Percentiles rank a stretch among this genome's conserved stretches.
Conservation (phyloP, 2,888 invertebrate species). For the Apotomis betuletana region DNA sequence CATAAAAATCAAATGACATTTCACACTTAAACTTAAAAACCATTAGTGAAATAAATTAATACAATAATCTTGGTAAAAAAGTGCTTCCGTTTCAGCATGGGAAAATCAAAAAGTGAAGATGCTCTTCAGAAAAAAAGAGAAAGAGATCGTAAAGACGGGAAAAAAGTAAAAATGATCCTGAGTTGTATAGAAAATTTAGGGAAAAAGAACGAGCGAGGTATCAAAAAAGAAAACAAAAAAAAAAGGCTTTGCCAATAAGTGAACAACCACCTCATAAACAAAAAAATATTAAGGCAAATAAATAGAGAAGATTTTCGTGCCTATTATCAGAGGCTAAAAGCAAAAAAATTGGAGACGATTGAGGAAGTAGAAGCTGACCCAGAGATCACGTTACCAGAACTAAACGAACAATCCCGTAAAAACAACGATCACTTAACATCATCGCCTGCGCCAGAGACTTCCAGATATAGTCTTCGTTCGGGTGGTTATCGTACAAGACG, state of each 20-base stretch:
- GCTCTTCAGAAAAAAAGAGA: conserved; percentile 15
- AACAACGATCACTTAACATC: neutral
- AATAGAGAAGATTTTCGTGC: conserved; percentile 21
- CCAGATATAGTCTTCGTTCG: conserved; percentile 10
- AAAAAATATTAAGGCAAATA: conserved; percentile 12
- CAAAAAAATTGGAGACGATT: conserved; percentile 6
- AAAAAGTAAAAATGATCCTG: conserved; percentile 22
- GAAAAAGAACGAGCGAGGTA: conserved; percentile 14
- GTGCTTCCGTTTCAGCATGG: neutral
- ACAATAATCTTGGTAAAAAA: no score
- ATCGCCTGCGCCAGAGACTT: conserved; percentile 1
- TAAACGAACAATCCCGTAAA: neutral
- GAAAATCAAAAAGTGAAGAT: neutral
- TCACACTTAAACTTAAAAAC: no score
- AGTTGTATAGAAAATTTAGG: conserved; percentile 6
- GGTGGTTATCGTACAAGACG: neutral
- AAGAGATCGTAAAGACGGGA: conserved; percentile 12
- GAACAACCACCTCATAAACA: conserved; percentile 15
- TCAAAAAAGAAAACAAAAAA: conserved; percentile 14
- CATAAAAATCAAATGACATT: no score
- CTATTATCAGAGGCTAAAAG: conserved; percentile 17
- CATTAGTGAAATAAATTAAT: no score
- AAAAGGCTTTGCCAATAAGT: conserved; percentile 15
- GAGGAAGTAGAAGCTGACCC: conserved; percentile 6
- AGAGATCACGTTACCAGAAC: conserved; percentile 12